Percentiles rank a stretch among this genome's conserved stretches.
These are phyloP conservation scores for Tiaroga cobitis DNA, from an alignment of 2,797 vertebrate genomes.

Conservation along the genomic window DNA sequence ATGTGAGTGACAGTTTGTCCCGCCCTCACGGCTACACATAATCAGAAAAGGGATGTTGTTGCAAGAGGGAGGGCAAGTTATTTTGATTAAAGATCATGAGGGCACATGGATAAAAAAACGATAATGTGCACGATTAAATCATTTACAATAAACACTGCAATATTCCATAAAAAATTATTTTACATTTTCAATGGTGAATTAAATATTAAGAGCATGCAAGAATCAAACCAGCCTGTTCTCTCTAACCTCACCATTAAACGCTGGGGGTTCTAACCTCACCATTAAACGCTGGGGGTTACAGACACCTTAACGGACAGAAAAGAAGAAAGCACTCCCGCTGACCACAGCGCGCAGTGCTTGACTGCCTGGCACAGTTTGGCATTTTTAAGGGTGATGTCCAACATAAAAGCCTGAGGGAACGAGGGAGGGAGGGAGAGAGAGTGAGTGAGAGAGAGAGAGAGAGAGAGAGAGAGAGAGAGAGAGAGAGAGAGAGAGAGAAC, in stretches of 20 bases:
- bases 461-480: constrained; percentile 33
- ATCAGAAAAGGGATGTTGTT: not conserved
- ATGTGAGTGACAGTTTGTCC: not conserved
- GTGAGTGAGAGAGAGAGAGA: constrained; percentile 3
- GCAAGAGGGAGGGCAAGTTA: not conserved
- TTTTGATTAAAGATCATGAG: not conserved
- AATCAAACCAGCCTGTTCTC: not conserved
- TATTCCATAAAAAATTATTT: not conserved
- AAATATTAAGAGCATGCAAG: not conserved
- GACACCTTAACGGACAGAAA: constrained; percentile 6
- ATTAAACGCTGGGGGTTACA: constrained; percentile 24
- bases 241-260: constrained; percentile 1
- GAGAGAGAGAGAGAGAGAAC: constrained; percentile 20
- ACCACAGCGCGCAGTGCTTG: not conserved
- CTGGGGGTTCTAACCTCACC: constrained; percentile 13
- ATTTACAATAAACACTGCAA: not conserved
- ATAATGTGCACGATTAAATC: not conserved
- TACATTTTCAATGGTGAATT: not conserved
- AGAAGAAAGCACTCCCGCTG: not conserved
- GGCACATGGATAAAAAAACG: not conserved
- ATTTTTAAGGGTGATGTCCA: constrained; percentile 41
- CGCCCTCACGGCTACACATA: not conserved
- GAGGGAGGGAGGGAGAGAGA: constrained; percentile 48
- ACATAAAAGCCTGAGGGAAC: constrained; percentile 47
- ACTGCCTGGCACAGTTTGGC: constrained; percentile 22